Evolutionary conservation across 2,888 invertebrate genomes (phyloP).

Genomic region (Agrotis puta): DNA sequence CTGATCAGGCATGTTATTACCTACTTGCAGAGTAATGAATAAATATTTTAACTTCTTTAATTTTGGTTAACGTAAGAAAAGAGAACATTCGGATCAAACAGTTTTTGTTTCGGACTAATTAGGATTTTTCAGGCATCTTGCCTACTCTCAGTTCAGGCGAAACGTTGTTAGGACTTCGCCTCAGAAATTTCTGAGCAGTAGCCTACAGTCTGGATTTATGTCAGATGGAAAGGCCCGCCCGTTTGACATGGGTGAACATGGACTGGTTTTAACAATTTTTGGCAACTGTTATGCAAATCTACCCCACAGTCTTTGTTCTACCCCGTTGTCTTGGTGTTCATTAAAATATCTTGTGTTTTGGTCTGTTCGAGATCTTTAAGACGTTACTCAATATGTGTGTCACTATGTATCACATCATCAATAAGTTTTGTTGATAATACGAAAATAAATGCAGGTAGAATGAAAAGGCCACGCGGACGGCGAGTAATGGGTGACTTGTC

Average conservation of each 20-base stretch:
- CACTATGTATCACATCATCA: not conserved
- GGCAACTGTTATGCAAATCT: not conserved
- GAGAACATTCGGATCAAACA: no score
- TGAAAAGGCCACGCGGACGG: no score
- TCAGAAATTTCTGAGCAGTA: not conserved
- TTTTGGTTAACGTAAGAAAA: no score
- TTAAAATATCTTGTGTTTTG: not conserved
- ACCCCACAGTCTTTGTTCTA: no score
- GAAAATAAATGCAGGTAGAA: not conserved
- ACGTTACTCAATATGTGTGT: not conserved
- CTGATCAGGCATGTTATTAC: no score
- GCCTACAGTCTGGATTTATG: not conserved
- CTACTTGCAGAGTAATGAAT: no score
- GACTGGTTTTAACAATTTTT: not conserved
- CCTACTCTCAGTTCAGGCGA: not conserved
- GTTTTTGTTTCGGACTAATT: no score
- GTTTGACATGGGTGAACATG: not conserved
- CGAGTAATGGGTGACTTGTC: no score
- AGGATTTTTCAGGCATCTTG: no score
- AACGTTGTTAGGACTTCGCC: not conserved
- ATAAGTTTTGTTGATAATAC: not conserved
- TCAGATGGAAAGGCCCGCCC: not conserved
- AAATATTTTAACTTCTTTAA: no score
- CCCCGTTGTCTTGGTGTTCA: no score
- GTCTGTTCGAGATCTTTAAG: not conserved